These are phyloP conservation scores for Gandaritis pyraliata DNA, from an alignment of 2,888 invertebrate genomes.

Conservation along the genomic window DNA sequence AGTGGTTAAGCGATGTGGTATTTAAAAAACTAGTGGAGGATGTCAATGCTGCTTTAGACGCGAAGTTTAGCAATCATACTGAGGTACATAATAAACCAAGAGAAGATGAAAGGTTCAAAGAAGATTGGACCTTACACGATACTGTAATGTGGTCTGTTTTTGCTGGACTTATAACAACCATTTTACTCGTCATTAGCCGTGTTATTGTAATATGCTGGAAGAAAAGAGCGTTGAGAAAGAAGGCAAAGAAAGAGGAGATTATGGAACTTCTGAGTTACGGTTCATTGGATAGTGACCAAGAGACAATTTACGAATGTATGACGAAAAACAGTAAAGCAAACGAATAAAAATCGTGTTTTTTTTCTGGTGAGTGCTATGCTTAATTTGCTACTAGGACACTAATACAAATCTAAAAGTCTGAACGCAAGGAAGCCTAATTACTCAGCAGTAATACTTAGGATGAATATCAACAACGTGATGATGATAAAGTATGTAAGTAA, in stretches of 20 bases:
- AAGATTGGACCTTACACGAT: slow-evolving; percentile 58
- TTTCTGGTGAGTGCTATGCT: neutral
- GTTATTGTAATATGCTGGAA: slow-evolving; percentile 17
- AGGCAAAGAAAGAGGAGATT: slow-evolving; percentile 42
- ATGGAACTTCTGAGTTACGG: slow-evolving; percentile 45
- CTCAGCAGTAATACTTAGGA: too few relatives aligned
- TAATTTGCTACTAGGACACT: too few relatives aligned
- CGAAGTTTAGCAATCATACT: slow-evolving; percentile 38
- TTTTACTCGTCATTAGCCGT: slow-evolving; percentile 41
- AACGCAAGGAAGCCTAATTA: too few relatives aligned
- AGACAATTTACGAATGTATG: slow-evolving; percentile 47
- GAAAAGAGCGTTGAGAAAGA: slow-evolving; percentile 37
- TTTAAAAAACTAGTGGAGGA: slow-evolving; percentile 82
- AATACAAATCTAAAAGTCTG: too few relatives aligned
- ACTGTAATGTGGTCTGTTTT: slow-evolving; percentile 50
- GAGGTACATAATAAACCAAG: slow-evolving; percentile 38
- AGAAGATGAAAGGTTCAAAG: slow-evolving; percentile 38
- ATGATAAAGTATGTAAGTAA: too few relatives aligned
- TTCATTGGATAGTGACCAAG: slow-evolving; percentile 50
- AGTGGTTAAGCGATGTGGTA: slow-evolving; percentile 85
- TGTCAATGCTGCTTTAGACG: slow-evolving; percentile 59
- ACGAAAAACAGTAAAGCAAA: slow-evolving; percentile 33
- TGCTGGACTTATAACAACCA: slow-evolving; percentile 42
- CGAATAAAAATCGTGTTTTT: slow-evolving; percentile 7
- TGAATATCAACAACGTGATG: too few relatives aligned